Evolutionary conservation across 2,888 invertebrate species (phyloP).

Genomic region (Stegana nigrithorax): DNA sequence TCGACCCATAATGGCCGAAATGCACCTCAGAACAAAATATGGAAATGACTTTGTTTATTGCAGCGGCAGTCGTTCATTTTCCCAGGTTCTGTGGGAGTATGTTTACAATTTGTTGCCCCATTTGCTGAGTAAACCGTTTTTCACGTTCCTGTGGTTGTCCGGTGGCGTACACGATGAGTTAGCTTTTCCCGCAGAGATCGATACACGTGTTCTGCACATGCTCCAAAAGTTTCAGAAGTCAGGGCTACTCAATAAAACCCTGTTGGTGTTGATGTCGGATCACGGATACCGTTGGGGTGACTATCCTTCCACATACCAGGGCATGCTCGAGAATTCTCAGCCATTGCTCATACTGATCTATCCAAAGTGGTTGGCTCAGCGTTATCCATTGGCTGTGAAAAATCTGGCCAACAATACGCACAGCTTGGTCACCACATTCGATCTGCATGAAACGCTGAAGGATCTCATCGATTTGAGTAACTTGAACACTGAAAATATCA

Average conservation of each 20-base stretch:
- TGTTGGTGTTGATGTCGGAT: slow-evolving; percentile 82
- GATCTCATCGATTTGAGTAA: slow-evolving; percentile 74
- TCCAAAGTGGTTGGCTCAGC: slow-evolving; percentile 77
- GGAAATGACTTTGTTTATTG: too few relatives aligned
- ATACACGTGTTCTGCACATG: slow-evolving; percentile 65
- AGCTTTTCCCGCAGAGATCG: slow-evolving; percentile 80
- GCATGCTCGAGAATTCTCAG: slow-evolving; percentile 85
- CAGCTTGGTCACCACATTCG: slow-evolving; percentile 84
- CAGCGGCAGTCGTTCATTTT: slow-evolving; percentile 14
- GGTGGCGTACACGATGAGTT: slow-evolving; percentile 84
- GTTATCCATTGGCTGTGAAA: slow-evolving; percentile 73
- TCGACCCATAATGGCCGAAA: slow-evolving; percentile 77
- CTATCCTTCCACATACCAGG: slow-evolving; percentile 82
- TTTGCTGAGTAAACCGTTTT: slow-evolving; percentile 74
- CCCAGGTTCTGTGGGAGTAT: slow-evolving; percentile 75
- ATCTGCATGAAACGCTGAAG: slow-evolving; percentile 81
- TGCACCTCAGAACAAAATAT: too few relatives aligned
- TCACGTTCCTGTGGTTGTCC: slow-evolving; percentile 85
- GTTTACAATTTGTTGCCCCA: slow-evolving; percentile 73
- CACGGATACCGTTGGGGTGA: slow-evolving; percentile 88
- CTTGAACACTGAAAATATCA: slow-evolving; percentile 67
- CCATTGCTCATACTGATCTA: slow-evolving; percentile 81
- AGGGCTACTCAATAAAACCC: slow-evolving; percentile 73
- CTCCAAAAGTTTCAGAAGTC: slow-evolving; percentile 44
- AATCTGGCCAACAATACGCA: slow-evolving; percentile 77